phyloP scores from a whole-genome alignment of 1,140 invertebrate genomes.

The Euwallacea fornicatus region DNA sequence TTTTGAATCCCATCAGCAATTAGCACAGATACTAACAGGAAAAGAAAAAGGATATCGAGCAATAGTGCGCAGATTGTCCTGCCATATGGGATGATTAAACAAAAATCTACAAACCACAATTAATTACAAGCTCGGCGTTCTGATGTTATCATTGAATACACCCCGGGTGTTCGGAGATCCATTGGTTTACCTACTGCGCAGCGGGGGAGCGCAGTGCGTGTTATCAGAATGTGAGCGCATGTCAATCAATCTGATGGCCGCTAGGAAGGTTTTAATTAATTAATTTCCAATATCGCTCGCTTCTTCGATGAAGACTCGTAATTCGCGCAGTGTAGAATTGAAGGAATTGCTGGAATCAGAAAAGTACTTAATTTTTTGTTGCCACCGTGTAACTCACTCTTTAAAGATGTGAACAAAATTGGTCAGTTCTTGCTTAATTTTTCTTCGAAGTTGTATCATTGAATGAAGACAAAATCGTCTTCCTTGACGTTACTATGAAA shows the following conservation, averaged over 20 bases:
- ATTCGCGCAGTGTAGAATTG: too few relatives aligned
- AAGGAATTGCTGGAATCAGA: too few relatives aligned
- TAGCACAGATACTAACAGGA: background rate
- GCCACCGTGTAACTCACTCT: too few relatives aligned
- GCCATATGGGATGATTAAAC: conserved; percentile 6
- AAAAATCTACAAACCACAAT: conserved; percentile 8
- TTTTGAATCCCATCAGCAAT: background rate
- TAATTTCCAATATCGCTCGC: background rate
- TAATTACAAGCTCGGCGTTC: conserved; percentile 1
- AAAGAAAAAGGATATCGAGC: too few relatives aligned
- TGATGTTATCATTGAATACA: conserved; percentile 10
- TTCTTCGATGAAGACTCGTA: too few relatives aligned
- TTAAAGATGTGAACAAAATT: too few relatives aligned
- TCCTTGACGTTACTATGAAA: too few relatives aligned
- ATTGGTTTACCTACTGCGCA: conserved; percentile 4
- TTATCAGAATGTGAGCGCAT: conserved; percentile 4
- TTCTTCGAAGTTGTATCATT: too few relatives aligned
- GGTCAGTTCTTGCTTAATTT: too few relatives aligned
- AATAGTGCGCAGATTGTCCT: too few relatives aligned
- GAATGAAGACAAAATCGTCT: too few relatives aligned
- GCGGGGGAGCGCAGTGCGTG: background rate
- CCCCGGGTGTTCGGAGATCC: conserved; percentile 5
- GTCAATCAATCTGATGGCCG: background rate
- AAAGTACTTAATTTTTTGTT: too few relatives aligned
- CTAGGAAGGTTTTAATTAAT: background rate